phyloP scores from a whole-genome alignment of 2,888 invertebrate genomes.

The Oscheius sp. region DNA sequence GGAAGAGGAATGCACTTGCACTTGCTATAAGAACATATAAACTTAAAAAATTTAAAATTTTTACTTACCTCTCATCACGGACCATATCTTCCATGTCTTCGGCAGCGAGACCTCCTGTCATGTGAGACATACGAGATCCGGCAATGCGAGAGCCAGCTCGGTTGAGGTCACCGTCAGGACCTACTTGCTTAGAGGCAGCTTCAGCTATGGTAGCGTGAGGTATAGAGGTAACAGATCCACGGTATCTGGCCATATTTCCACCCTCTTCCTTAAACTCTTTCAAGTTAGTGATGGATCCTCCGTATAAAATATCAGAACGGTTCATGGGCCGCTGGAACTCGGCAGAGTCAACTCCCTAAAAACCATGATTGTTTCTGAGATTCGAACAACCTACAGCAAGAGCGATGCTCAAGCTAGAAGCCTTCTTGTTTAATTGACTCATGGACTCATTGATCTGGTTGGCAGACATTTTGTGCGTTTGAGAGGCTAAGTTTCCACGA shows the following conservation, averaged over 20 bases:
- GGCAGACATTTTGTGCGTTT: conserved; percentile 47
- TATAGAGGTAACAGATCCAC: conserved; percentile 56
- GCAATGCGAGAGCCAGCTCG: conserved; percentile 18
- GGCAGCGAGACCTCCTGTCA: conserved; percentile 48
- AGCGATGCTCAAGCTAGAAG: conserved; percentile 67
- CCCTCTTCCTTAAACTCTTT: conserved; percentile 82
- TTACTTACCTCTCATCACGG: conserved; percentile 37
- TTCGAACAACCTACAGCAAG: conserved; percentile 57
- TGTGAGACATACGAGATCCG: conserved; percentile 55
- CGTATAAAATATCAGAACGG: conserved; percentile 93
- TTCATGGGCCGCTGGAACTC: conserved; percentile 69
- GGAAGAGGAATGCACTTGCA: conserved; percentile 67
- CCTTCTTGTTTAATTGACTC: conserved; percentile 62
- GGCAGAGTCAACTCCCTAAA: conserved; percentile 69
- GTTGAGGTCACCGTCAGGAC: conserved; percentile 14
- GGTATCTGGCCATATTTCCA: conserved; percentile 48
- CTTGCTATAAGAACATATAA: conserved; percentile 46
- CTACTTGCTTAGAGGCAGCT: conserved; percentile 51
- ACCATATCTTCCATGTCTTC: conserved; percentile 35
- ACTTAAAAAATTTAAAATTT: not conserved
- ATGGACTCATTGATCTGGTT: conserved; percentile 69
- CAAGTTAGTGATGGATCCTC: conserved; percentile 91
- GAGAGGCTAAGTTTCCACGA: conserved; percentile 50
- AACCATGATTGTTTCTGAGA: not conserved
- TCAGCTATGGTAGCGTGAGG: conserved; percentile 56